Base-by-base conservation (phyloP, 2,888 invertebrate species). In the Eupithecia tripunctaria region DNA sequence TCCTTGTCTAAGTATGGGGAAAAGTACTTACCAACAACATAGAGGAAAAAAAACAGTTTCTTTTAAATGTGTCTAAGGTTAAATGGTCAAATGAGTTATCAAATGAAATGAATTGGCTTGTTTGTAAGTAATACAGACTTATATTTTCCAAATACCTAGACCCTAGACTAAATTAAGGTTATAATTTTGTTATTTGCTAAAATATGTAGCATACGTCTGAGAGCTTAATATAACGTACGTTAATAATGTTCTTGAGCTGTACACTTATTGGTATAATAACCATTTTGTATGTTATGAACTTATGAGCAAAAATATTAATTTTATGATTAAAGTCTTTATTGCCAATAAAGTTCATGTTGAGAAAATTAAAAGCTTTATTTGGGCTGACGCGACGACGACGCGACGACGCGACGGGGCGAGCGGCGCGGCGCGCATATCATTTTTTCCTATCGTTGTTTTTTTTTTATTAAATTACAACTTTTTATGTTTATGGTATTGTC, bases 221-320 rank as follows among this genome's bases (percentile, higher is more conserved):
- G 14, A 25, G 14, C 56, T 25, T 56, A 21, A 25, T 25, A 25
- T 51, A 56, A 21, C 25, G 56, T 56, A 56, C 56, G 5, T 56
- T 56, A 56, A 1, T 56, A 56, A 56, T 56, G 5, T 56, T 12
- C 56, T 56, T 56, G 14, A 56, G 25, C 21, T 51, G 2, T 21
- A 51, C 25, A 25, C 14, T 56, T 56, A 56, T 56, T 25, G 25
- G 4, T 25, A 3, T 56, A 25, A 56, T 25, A 56, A 25, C 56
- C 14, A 3, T 56, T 56, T 25, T 14, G 56, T 21, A 56, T 36
- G 21, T 67, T 51, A 67, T n/a, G 64, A 64, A 51, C 69, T 67
- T 51, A 67, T n/a, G 64, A 64, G 63, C 69, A 7, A 32, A 32
- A 51, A 14, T 69, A 64, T 65, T 41, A 70, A 12, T 56, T 56